Base-by-base conservation (phyloP, 2,797 vertebrate genomes). In the Lithobates pipiens region DNA sequence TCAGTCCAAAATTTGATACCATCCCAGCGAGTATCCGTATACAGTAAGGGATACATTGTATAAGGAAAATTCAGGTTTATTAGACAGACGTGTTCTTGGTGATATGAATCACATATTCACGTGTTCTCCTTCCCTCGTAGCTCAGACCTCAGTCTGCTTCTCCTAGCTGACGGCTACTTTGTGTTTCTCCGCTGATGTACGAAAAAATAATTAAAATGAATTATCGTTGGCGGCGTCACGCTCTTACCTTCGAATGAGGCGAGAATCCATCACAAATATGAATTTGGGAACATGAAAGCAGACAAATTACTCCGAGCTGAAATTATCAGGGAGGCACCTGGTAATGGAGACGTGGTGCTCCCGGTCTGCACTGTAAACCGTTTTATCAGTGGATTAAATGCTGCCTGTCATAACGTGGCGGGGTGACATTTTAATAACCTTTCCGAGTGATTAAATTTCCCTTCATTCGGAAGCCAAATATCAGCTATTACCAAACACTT, bases 351-450 rank as follows among this genome's bases (percentile, higher is more conserved):
- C 21, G 11, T 10, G 8, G 29, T 9, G 46, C 46, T 69, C 4
- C 9, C 29, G 21, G 61, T 25, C 57, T 18, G 18, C 46, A 1
- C 11, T 27, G 18, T 2, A 65, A 13, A 42, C 18, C 13, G 46
- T 29, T 44, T 44, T 65, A 70, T 84, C 76, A 67, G 76, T 21
- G 50, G 7, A 67, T 34, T 27, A 74, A 42, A 67, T 44, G 74
- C 68, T 10, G 42, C 44, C 70, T 34, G 76, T n/a, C 34, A 18
- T 11, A 32, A 8, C 82, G 21, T 11, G 32, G 34, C 67, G 6
- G 21, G 3, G 32, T 84, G 76, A 78, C 83, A 84, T 65, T 77
- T 72, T 78, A 77, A 72, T 72, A 77, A 78, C 65, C 67, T 44
- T 44, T 61, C 25, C 10, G 25, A 71, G 68, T 61, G 65, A 84